phyloP scores from a whole-genome alignment of 2,888 invertebrate genomes.

The Hydropsyche betteni region DNA sequence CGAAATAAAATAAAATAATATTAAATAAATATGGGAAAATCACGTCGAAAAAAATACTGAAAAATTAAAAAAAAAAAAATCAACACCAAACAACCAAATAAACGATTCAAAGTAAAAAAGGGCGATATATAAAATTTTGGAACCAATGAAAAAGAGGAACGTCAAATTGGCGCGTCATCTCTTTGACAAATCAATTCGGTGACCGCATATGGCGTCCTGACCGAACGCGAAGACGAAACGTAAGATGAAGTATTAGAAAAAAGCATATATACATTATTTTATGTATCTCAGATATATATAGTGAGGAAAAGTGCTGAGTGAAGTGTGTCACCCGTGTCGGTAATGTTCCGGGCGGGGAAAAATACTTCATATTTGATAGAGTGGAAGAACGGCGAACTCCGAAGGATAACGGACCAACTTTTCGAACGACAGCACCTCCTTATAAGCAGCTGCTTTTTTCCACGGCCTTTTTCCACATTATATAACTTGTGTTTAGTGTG shows the following conservation, averaged over 20 bases:
- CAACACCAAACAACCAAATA: too few relatives aligned
- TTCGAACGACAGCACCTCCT: background rate
- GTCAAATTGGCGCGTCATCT: slow-evolving; percentile 18
- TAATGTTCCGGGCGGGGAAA: slow-evolving; percentile 33
- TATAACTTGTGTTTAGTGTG: slow-evolving; percentile 5
- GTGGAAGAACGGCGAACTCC: slow-evolving; percentile 24
- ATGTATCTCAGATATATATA: too few relatives aligned
- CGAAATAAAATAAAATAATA: too few relatives aligned
- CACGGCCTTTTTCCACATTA: too few relatives aligned
- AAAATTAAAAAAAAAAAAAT: too few relatives aligned
- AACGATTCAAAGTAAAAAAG: too few relatives aligned
- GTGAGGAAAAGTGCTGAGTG: slow-evolving; percentile 31
- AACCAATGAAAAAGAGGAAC: background rate
- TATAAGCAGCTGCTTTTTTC: background rate
- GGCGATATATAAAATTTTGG: too few relatives aligned
- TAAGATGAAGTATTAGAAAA: slow-evolving; percentile 1
- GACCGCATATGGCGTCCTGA: slow-evolving; percentile 37
- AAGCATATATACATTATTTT: background rate
- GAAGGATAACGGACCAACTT: slow-evolving; percentile 10
- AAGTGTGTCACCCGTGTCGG: slow-evolving; percentile 35
- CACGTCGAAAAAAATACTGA: too few relatives aligned
- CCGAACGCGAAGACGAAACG: background rate
- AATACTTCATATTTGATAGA: slow-evolving; percentile 35
- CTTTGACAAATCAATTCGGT: slow-evolving; percentile 46
- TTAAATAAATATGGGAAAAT: too few relatives aligned